Conservation (phyloP, 2,888 invertebrate genomes). For the Apotomis capreana region DNA sequence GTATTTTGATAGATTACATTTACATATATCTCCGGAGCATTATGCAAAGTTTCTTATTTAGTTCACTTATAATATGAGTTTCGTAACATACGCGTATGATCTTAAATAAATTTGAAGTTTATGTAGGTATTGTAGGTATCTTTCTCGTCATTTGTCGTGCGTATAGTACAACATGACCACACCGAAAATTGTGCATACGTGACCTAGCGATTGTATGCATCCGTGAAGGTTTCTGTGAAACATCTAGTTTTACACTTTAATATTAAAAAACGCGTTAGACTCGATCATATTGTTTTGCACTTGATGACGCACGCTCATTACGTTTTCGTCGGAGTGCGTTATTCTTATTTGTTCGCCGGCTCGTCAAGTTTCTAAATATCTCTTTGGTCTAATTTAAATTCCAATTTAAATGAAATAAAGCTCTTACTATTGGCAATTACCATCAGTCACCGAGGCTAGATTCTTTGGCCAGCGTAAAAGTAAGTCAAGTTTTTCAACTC, state of each 20-base stretch:
- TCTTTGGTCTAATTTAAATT: background rate
- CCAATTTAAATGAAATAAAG: background rate
- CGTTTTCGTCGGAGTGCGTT: background rate
- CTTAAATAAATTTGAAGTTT: no score
- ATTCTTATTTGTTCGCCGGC: background rate
- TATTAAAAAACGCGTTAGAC: background rate
- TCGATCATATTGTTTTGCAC: slow-evolving; percentile 9
- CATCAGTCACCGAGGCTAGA: background rate
- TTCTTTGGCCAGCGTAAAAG: slow-evolving; percentile 12
- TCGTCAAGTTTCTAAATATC: background rate
- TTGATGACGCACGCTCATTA: slow-evolving; percentile 4
- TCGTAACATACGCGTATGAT: no score
- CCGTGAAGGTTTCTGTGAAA: slow-evolving; percentile 10
- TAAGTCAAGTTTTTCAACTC: slow-evolving; percentile 31
- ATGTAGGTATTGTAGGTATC: no score
- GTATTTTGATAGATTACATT: background rate
- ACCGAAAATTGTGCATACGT: background rate
- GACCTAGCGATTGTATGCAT: background rate
- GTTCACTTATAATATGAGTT: background rate
- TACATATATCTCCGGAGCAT: background rate
- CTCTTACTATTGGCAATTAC: slow-evolving; percentile 13
- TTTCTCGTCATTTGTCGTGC: no score
- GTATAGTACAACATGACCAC: no score
- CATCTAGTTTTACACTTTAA: slow-evolving; percentile 6
- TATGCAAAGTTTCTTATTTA: background rate